Evolutionary conservation across 1,140 invertebrate genomes (phyloP).

Genomic region (Drosophila bifasciata): DNA sequence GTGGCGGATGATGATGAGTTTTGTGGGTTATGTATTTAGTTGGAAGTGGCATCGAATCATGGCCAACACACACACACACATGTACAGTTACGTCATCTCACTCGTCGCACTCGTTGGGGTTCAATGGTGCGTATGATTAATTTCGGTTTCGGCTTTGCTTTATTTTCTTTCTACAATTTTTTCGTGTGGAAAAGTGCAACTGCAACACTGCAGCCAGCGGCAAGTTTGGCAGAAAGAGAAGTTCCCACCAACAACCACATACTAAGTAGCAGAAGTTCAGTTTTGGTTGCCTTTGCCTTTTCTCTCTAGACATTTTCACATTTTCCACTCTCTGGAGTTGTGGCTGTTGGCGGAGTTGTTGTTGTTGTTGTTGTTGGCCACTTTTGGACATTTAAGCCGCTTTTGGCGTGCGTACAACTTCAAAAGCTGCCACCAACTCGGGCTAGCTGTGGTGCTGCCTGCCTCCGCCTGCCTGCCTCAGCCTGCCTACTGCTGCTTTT

Average conservation of each 20-base stretch:
- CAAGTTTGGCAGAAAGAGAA: slow-evolving; percentile 20
- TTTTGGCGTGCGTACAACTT: slow-evolving; percentile 82
- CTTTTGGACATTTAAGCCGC: slow-evolving; percentile 82
- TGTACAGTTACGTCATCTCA: slow-evolving; percentile 57
- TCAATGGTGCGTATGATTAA: slow-evolving; percentile 81
- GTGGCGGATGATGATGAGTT: slow-evolving; percentile 22
- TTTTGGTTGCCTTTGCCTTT: slow-evolving; percentile 68
- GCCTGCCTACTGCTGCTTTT: slow-evolving; percentile 15
- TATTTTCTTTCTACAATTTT: slow-evolving; percentile 9
- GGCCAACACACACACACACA: slow-evolving; percentile 39
- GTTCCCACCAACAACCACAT: slow-evolving; percentile 50
- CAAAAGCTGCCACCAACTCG: slow-evolving; percentile 57
- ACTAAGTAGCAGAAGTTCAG: slow-evolving; percentile 56
- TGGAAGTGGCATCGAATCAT: slow-evolving; percentile 61
- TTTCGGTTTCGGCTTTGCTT: slow-evolving; percentile 52
- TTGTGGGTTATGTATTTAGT: slow-evolving; percentile 32
- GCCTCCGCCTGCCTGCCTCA: slow-evolving; percentile 10
- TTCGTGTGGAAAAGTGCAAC: slow-evolving; percentile 25
- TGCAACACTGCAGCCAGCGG: slow-evolving; percentile 15
- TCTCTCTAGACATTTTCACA: slow-evolving; percentile 77
- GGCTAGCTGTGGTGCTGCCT: slow-evolving; percentile 32
- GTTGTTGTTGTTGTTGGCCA: slow-evolving; percentile 70
- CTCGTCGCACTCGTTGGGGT: slow-evolving; percentile 35
- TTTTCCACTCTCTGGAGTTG: slow-evolving; percentile 64
- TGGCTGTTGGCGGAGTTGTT: slow-evolving; percentile 21